Conservation (phyloP, 2,797 vertebrate genomes). For the Apodemus agrarius region DNA sequence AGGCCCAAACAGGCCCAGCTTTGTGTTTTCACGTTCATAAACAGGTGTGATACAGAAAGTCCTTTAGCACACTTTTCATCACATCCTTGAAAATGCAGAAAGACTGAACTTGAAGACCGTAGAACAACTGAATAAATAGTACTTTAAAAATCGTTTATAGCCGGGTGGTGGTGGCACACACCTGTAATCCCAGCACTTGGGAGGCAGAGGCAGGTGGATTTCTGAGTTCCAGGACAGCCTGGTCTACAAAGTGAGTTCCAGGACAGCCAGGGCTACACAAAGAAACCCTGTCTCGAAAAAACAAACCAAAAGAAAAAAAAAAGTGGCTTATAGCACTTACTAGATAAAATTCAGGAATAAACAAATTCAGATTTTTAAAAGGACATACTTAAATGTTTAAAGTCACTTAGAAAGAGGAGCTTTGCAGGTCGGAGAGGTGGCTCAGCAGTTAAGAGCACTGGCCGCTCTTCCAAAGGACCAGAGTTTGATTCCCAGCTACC, state of each 20-base stretch:
- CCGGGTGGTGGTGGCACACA: too few species aligned
- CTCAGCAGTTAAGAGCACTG: neutral
- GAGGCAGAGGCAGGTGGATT: too few species aligned
- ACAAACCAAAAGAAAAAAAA: too few species aligned
- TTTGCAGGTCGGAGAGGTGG: neutral
- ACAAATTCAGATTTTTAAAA: conserved; percentile 34
- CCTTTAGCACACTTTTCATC: conserved; percentile 28
- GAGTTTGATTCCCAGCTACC: neutral
- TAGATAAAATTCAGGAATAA: neutral
- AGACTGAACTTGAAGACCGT: conserved; percentile 15
- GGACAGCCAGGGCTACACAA: too few species aligned
- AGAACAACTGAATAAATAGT: neutral
- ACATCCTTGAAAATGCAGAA: conserved; percentile 17
- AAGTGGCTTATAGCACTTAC: too few species aligned
- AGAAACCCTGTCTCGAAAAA: too few species aligned
- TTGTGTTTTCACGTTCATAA: neutral
- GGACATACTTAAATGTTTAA: neutral
- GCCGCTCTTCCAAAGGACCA: neutral
- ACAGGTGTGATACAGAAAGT: neutral
- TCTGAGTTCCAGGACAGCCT: too few species aligned
- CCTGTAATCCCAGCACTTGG: too few species aligned
- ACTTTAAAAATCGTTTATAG: neutral
- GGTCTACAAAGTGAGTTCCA: too few species aligned
- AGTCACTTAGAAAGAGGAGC: conserved; percentile 1
- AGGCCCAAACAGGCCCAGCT: neutral